Evolutionary conservation across 2,797 vertebrate genomes (phyloP).

Genomic region (Melanogrammus aeglefinus): DNA sequence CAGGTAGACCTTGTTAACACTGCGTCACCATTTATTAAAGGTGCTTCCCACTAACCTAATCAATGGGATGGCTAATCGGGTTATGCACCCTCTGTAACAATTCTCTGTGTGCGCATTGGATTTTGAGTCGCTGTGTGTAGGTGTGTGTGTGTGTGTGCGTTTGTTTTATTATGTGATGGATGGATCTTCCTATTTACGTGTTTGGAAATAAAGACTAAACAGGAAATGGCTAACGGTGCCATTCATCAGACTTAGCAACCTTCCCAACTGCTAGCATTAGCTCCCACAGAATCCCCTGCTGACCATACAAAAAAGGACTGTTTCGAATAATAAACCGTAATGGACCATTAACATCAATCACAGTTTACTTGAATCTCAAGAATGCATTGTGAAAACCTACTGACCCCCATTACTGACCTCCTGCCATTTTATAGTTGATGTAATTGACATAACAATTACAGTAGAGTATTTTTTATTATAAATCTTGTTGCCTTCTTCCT

Average conservation of each 20-base stretch:
- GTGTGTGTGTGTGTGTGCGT: slow-evolving; percentile 7
- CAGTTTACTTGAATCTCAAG: not conserved
- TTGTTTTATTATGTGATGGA: slow-evolving; percentile 56
- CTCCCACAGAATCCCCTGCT: not conserved
- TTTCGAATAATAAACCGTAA: slow-evolving; percentile 19
- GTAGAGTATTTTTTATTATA: not conserved
- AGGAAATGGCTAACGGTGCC: slow-evolving; percentile 37
- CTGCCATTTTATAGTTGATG: not conserved
- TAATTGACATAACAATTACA: not conserved
- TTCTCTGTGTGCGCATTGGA: slow-evolving; percentile 6
- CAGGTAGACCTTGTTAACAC: slow-evolving; percentile 60
- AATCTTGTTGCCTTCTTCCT: not conserved
- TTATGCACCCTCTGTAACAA: slow-evolving; percentile 50
- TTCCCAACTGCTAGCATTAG: slow-evolving; percentile 19
- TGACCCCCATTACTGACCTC: not conserved
- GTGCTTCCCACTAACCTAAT: slow-evolving; percentile 63
- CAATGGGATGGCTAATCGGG: slow-evolving; percentile 65
- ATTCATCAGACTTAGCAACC: slow-evolving; percentile 58
- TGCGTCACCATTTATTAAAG: slow-evolving; percentile 57
- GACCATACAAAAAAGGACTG: slow-evolving; percentile 9
- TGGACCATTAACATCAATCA: slow-evolving; percentile 16
- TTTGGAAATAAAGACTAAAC: slow-evolving; percentile 28
- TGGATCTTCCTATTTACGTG: slow-evolving; percentile 40
- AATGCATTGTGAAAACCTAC: not conserved
- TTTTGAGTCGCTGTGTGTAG: slow-evolving; percentile 20